These are phyloP conservation scores for Ceramica pisi DNA, from an alignment of 2,888 invertebrate species.

Conservation along the genomic window DNA sequence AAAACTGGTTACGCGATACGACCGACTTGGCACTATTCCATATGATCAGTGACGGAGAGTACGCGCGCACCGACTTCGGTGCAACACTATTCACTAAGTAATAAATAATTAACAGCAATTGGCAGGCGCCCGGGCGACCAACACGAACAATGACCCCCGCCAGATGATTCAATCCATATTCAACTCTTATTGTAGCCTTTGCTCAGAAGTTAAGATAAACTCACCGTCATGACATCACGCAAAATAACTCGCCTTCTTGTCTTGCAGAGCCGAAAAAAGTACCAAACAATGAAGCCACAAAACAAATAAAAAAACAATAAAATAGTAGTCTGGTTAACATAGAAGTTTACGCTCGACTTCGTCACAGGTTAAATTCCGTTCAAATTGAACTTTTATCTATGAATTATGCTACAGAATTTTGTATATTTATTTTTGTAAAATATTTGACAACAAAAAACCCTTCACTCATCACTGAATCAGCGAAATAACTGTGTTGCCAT, in stretches of 20 bases:
- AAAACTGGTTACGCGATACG: conserved; percentile 71
- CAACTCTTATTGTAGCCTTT: conserved; percentile 30
- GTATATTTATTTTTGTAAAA: conserved; percentile 53
- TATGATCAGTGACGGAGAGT: conserved; percentile 69
- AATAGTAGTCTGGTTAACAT: conserved; percentile 38
- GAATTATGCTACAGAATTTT: conserved; percentile 26
- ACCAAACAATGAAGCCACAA: conserved; percentile 69
- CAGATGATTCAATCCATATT: conserved; percentile 61
- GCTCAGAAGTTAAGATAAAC: conserved; percentile 68
- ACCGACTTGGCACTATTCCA: conserved; percentile 88
- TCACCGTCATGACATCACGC: conserved; percentile 83
- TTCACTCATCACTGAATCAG: conserved; percentile 54
- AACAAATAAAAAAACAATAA: conserved; percentile 55
- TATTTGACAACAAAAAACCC: conserved; percentile 71
- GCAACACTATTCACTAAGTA: conserved; percentile 71
- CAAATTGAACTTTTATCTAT: conserved; percentile 13
- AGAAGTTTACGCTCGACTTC: conserved; percentile 33
- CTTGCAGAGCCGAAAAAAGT: conserved; percentile 48
- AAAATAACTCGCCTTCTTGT: conserved; percentile 68
- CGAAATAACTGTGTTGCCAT: conserved; percentile 55
- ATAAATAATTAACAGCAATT: conserved; percentile 83
- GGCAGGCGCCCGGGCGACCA: conserved; percentile 70
- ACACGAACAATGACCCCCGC: conserved; percentile 79
- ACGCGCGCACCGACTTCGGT: conserved; percentile 68
- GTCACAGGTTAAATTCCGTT: conserved; percentile 15